A percentile compares a stretch with the other conserved stretches of the same genome.
Conservation (phyloP, 2,888 invertebrate genomes). For the Nesidiocoris tenuis region DNA sequence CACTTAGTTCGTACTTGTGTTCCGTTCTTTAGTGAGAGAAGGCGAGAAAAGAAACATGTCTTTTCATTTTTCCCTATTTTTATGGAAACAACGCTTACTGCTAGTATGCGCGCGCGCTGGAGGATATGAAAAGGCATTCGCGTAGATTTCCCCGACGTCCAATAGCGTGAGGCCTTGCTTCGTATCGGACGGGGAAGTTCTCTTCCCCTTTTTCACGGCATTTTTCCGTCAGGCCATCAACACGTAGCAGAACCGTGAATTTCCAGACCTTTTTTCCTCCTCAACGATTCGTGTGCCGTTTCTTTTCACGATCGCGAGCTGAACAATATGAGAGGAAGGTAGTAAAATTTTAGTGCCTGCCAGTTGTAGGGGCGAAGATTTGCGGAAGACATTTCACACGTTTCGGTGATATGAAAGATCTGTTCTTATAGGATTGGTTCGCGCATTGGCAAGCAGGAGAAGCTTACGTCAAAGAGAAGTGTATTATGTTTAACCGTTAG, state of each 20-base stretch:
- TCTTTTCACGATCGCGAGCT: conserved; percentile 14
- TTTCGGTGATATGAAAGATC: not conserved
- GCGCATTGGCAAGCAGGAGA: no score
- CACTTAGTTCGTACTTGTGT: not conserved
- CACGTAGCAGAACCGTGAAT: conserved; percentile 6
- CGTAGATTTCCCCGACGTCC: conserved; percentile 49
- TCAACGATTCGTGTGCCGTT: not conserved
- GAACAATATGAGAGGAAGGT: not conserved
- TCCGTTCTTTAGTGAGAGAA: not conserved
- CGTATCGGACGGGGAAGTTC: conserved; percentile 30
- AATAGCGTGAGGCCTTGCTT: conserved; percentile 47
- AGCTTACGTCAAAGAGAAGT: no score
- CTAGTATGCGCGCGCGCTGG: conserved; percentile 11
- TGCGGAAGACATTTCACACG: not conserved
- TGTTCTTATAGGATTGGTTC: no score
- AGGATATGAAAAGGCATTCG: conserved; percentile 45
- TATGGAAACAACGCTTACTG: conserved; percentile 33
- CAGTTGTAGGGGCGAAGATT: conserved; percentile 6
- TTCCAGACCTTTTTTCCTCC: conserved; percentile 3
- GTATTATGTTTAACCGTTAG: no score
- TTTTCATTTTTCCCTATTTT: conserved; percentile 25
- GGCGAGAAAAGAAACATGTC: not conserved
- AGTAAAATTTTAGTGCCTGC: conserved; percentile 12
- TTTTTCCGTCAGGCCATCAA: conserved; percentile 19
- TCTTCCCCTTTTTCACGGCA: conserved; percentile 4